Conservation (phyloP, 2,797 vertebrate species). For the Halcyon badia region DNA sequence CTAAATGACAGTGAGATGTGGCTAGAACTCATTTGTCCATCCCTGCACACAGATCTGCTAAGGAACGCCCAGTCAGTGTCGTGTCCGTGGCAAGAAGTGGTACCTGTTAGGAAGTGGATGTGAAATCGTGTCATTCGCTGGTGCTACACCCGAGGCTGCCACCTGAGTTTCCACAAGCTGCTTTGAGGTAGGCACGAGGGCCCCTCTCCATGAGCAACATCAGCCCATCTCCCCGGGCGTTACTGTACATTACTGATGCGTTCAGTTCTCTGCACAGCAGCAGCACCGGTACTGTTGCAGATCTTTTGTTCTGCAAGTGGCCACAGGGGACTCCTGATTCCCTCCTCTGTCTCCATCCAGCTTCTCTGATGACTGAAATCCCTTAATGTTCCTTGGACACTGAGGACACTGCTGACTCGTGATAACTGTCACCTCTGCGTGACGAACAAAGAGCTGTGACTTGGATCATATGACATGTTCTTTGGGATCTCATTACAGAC, state of each 20-base stretch:
- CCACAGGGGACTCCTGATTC: rapidly evolving
- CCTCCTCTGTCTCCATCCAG: background rate
- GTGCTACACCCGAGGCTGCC: background rate
- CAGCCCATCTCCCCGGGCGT: background rate
- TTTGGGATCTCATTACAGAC: background rate
- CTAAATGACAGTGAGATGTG: background rate
- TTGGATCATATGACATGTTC: rapidly evolving
- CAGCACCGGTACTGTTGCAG: rapidly evolving
- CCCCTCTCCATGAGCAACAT: rapidly evolving
- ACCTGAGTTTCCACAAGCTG: background rate
- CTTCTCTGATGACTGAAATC: background rate
- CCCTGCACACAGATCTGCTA: background rate
- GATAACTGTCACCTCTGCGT: background rate
- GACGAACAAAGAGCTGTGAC: background rate
- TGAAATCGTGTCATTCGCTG: rapidly evolving
- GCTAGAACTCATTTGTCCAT: background rate
- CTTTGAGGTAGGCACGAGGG: background rate
- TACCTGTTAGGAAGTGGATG: background rate
- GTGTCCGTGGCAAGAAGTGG: background rate
- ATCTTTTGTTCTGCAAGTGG: background rate
- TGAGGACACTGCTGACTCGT: background rate
- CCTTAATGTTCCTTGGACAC: background rate
- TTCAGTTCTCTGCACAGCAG: rapidly evolving
- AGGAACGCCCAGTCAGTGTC: rapidly evolving
- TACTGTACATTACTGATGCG: rapidly evolving